Evolutionary conservation across 1,140 invertebrate species (phyloP).

Genomic region (Ephestia elutella): DNA sequence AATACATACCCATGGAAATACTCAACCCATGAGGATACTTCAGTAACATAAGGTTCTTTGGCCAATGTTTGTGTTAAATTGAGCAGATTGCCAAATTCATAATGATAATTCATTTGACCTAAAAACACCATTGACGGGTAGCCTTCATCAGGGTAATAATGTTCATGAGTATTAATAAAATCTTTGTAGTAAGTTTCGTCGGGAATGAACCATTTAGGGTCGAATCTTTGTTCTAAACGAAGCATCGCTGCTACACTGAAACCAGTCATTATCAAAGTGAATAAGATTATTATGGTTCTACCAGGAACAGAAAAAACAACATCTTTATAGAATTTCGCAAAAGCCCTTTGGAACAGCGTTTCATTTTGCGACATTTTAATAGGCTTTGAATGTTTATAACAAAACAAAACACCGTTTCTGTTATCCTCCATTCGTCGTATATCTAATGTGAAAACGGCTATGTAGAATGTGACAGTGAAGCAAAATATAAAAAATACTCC

Average conservation of each 20-base stretch:
- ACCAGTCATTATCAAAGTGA: slow-evolving; percentile 75
- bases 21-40: slow-evolving; percentile 78
- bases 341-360: slow-evolving; percentile 68
- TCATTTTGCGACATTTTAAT: slow-evolving; percentile 51
- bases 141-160: slow-evolving; percentile 80
- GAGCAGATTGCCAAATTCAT: slow-evolving; percentile 78
- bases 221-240: slow-evolving; percentile 83
- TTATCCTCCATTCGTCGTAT: slow-evolving; percentile 77
- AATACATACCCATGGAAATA: slow-evolving; percentile 78
- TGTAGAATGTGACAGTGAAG: slow-evolving; percentile 85
- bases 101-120: slow-evolving; percentile 79
- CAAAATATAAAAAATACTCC: slow-evolving; percentile 84
- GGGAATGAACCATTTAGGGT: slow-evolving; percentile 86
- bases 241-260: slow-evolving; percentile 77
- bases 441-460: slow-evolving; percentile 84
- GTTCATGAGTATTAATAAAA: slow-evolving; percentile 73
- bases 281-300: slow-evolving; percentile 77
- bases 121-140: slow-evolving; percentile 80
- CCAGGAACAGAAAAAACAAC: slow-evolving; percentile 76
- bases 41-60: slow-evolving; percentile 74
- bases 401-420: slow-evolving; percentile 81
- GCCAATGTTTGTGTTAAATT: slow-evolving; percentile 73
- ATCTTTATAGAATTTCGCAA: slow-evolving; percentile 76
- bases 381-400: slow-evolving; percentile 78
- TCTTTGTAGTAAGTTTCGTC: slow-evolving; percentile 80